Percentiles rank a stretch among this genome's conserved stretches.
Evolutionary conservation across 2,888 invertebrate species (phyloP).

Genomic region (Hesperia comma): DNA sequence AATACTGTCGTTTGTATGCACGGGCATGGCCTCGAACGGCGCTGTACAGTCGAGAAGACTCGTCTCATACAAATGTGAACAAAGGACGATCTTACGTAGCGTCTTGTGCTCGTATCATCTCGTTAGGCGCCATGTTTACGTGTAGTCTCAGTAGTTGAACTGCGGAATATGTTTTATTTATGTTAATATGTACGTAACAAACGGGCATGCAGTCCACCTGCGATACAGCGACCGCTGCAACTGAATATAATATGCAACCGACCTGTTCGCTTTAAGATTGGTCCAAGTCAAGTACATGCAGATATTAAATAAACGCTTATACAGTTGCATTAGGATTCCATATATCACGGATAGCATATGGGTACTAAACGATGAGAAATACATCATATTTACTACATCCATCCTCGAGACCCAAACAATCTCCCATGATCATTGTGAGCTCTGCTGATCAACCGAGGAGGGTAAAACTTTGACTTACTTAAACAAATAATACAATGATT

Average conservation of each 20-base stretch:
- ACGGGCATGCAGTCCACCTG: neutral
- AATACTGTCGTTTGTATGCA: conserved; percentile 37
- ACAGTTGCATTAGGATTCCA: too few species aligned
- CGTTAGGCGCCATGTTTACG: conserved; percentile 17
- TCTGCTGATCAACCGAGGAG: too few species aligned
- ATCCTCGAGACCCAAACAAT: too few species aligned
- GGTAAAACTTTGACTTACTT: too few species aligned
- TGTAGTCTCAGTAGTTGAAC: neutral
- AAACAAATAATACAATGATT: too few species aligned
- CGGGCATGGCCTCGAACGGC: conserved; percentile 29
- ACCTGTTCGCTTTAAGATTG: neutral
- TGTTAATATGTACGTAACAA: neutral
- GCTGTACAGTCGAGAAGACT: conserved; percentile 12
- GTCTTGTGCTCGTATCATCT: conserved; percentile 23
- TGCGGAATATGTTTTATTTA: conserved; percentile 1
- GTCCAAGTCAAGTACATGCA: too few species aligned
- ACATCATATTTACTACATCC: too few species aligned
- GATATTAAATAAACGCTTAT: too few species aligned
- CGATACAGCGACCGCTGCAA: neutral
- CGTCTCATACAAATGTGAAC: conserved; percentile 32
- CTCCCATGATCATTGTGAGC: too few species aligned
- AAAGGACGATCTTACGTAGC: conserved; percentile 36
- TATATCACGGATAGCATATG: too few species aligned
- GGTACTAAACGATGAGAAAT: too few species aligned
- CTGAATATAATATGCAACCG: neutral